Percentiles rank a stretch among this genome's conserved stretches.
These are phyloP conservation scores for Leptobrachium ailaonicum DNA, from an alignment of 2,113 vertebrate genomes.

Conservation along the genomic window DNA sequence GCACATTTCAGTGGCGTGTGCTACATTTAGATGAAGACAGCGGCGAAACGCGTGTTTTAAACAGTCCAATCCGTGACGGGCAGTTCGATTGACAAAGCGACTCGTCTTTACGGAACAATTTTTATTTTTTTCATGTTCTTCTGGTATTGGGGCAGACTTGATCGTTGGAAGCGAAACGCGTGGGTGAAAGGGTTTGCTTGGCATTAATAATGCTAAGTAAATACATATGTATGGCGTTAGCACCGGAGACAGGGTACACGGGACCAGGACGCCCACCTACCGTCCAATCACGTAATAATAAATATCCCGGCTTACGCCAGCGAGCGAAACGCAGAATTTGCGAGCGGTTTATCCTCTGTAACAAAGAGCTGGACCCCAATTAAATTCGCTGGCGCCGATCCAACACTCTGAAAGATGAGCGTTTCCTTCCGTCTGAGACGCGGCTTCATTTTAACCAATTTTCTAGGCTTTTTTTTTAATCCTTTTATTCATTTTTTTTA, in stretches of 20 bases:
- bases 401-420: background rate
- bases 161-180: too few relatives aligned
- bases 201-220: too few relatives aligned
- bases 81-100: background rate
- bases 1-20: too few relatives aligned
- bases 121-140: too few relatives aligned
- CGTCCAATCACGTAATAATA: background rate
- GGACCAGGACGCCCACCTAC: too few relatives aligned
- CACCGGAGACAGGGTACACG: too few relatives aligned
- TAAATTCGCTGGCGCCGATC: background rate
- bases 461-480: background rate
- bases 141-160: too few relatives aligned
- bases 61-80: too few relatives aligned
- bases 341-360: background rate
- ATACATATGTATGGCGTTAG: too few relatives aligned
- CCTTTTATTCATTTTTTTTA: background rate
- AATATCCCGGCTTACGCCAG: background rate
- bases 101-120: background rate
- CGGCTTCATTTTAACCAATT: background rate
- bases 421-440: background rate
- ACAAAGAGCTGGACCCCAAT: slow-evolving; percentile 1
- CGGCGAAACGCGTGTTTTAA: too few relatives aligned
- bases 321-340: background rate
- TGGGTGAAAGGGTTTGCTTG: too few relatives aligned
- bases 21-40: too few relatives aligned